Conservation (phyloP, 2,797 vertebrate species). For the Lagorchestes hirsutus region DNA sequence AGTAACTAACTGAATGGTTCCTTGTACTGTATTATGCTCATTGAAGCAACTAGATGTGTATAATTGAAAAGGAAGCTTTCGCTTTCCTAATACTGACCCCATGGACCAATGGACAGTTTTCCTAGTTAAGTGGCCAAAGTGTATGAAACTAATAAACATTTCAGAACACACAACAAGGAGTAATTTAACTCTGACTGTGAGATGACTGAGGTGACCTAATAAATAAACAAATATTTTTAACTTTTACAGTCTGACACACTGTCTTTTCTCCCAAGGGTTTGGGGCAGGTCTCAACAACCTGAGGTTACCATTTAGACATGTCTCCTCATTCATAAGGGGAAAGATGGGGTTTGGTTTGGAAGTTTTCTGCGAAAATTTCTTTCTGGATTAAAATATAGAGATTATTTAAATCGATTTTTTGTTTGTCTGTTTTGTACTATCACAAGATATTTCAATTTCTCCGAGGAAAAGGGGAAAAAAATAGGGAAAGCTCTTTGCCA, state of each 20-base stretch:
- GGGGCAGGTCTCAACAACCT: constrained; percentile 31
- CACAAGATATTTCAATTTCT: neutral
- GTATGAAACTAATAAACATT: constrained; percentile 45
- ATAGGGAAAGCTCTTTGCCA: neutral
- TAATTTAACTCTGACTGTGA: neutral
- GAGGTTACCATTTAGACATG: constrained; percentile 8
- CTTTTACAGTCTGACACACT: constrained; percentile 54
- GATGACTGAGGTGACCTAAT: constrained; percentile 29
- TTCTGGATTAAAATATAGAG: constrained; percentile 13
- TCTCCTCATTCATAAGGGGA: constrained; percentile 23
- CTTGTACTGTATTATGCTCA: neutral
- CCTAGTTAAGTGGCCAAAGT: constrained; percentile 54
- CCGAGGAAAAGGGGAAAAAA: neutral
- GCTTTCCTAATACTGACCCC: constrained; percentile 42
- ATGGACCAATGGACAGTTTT: constrained; percentile 13
- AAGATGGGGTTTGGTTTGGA: neutral
- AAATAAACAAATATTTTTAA: constrained; percentile 56
- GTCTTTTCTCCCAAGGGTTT: constrained; percentile 56
- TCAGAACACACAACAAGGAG: constrained; percentile 45
- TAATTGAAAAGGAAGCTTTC: neutral
- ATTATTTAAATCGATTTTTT: neutral
- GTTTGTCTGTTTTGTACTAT: neutral
- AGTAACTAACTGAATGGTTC: neutral
- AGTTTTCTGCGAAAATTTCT: neutral
- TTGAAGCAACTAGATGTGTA: neutral